Evolutionary conservation across 1,140 invertebrate species (phyloP).

Genomic region (Piezodorus guildinii): DNA sequence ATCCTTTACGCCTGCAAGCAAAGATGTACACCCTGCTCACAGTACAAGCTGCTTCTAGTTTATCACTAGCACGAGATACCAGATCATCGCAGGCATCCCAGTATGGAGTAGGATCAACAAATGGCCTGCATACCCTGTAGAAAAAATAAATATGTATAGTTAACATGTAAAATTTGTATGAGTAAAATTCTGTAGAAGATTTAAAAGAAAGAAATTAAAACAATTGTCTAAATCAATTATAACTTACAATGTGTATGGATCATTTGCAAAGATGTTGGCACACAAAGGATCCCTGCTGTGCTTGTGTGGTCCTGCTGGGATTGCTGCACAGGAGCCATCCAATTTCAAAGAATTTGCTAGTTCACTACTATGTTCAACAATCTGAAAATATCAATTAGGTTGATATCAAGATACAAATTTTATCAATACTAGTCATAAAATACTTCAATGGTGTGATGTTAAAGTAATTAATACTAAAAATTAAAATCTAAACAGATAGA

Average conservation of each 20-base stretch:
- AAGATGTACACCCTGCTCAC: slow-evolving; percentile 45
- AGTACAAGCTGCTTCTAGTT: slow-evolving; percentile 43
- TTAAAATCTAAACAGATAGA: no score
- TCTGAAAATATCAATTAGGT: background rate
- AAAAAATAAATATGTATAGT: background rate
- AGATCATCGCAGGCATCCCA: slow-evolving; percentile 53
- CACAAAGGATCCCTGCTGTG: background rate
- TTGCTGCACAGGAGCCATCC: background rate
- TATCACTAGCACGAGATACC: slow-evolving; percentile 32
- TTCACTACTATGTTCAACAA: background rate
- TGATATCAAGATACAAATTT: no score
- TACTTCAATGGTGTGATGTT: no score
- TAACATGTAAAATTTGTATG: no score
- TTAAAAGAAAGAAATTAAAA: no score
- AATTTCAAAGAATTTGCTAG: background rate
- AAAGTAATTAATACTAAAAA: no score
- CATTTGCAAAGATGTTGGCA: background rate
- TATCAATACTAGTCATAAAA: no score
- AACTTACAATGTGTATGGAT: background rate
- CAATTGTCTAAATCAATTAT: no score
- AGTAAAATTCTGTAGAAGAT: no score
- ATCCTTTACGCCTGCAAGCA: background rate
- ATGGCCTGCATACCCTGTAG: slow-evolving; percentile 35
- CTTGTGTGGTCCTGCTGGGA: background rate
- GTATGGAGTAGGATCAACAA: slow-evolving; percentile 34